Evolutionary conservation across 2,113 vertebrate species (phyloP).

Genomic region (Eretmochelys imbricata): DNA sequence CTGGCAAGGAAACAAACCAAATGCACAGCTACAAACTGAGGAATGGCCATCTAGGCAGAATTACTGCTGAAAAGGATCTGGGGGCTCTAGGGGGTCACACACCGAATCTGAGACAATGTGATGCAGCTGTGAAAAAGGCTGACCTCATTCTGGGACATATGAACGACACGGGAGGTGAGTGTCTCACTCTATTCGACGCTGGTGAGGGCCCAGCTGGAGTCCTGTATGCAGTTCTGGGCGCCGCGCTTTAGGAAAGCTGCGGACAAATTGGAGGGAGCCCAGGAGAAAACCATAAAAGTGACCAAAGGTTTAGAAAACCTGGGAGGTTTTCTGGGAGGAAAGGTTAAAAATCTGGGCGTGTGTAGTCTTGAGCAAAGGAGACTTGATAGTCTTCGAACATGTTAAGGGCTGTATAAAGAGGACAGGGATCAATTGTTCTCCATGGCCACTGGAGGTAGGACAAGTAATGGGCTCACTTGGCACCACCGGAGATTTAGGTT

Average conservation of each 20-base stretch:
- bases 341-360: background rate
- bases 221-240: background rate
- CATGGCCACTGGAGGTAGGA: background rate
- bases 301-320: background rate
- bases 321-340: background rate
- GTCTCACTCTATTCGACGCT: background rate
- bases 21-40: background rate
- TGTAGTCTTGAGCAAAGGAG: background rate
- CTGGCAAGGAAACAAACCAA: background rate
- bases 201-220: too few species aligned
- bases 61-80: background rate
- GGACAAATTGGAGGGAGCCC: background rate
- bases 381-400: too few species aligned
- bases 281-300: background rate
- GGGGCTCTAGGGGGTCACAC: background rate
- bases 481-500: background rate
- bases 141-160: background rate
- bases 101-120: background rate
- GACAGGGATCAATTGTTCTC: background rate
- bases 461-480: background rate
- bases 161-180: background rate
- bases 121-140: background rate
- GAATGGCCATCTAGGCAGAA: rapidly evolving
- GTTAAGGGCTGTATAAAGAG: background rate
- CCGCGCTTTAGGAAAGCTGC: background rate